These are phyloP conservation scores for Drosophila anomalata DNA, from an alignment of 2,888 invertebrate genomes.

Conservation along the genomic window DNA sequence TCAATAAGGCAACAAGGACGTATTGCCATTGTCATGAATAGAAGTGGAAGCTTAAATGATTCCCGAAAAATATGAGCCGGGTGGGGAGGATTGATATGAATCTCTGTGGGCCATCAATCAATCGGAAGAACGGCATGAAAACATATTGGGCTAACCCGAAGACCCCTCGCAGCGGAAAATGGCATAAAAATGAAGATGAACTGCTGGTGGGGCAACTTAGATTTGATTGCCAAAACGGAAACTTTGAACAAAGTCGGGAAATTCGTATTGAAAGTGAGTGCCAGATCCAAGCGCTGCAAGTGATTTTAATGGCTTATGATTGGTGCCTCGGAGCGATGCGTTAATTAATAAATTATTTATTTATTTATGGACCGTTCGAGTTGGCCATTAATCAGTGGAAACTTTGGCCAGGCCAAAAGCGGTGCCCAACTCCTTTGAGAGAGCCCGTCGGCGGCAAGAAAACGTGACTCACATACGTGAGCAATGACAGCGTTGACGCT, in stretches of 20 bases:
- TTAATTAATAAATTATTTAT: conserved; percentile 79
- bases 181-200: conserved; percentile 68
- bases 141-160: conserved; percentile 48
- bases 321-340: conserved; percentile 52
- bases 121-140: conserved; percentile 25
- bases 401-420: conserved; percentile 55
- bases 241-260: conserved; percentile 23
- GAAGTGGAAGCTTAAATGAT: conserved; percentile 52
- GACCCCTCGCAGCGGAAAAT: conserved; percentile 46
- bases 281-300: conserved; percentile 10
- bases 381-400: conserved; percentile 75
- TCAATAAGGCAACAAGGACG: conserved; percentile 52
- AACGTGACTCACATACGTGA: conserved; percentile 70
- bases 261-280: conserved; percentile 19
- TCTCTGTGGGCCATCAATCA: conserved; percentile 65
- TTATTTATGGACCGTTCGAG: conserved; percentile 74
- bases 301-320: conserved; percentile 50
- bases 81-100: conserved; percentile 3
- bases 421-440: conserved; percentile 72
- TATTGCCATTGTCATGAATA: conserved; percentile 53
- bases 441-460: conserved; percentile 68
- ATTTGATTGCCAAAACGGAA: conserved; percentile 1
- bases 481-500: conserved; percentile 15
- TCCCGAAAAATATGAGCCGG: conserved; percentile 22
- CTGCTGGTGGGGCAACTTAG: conserved; percentile 35